phyloP scores from a whole-genome alignment of 2,113 vertebrate species.

The Epinephelus lanceolatus region DNA sequence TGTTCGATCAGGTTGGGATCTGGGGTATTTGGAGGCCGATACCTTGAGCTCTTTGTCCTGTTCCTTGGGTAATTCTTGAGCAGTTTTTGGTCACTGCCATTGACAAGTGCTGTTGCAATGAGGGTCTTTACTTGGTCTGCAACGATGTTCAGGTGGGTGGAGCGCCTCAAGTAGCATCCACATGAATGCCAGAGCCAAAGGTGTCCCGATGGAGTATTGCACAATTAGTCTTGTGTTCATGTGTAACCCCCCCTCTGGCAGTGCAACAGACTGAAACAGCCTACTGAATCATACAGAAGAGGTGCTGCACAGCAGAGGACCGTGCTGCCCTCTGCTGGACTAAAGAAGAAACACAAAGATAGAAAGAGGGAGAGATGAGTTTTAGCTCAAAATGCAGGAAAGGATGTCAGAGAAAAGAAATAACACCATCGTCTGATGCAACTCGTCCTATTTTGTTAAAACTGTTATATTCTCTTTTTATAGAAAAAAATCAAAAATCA shows the following conservation, averaged over 20 bases:
- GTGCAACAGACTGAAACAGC: not conserved
- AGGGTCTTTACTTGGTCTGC: no score
- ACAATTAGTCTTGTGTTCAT: not conserved
- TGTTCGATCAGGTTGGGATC: no score
- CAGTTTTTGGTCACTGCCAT: no score
- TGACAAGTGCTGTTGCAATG: no score
- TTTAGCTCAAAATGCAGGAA: not conserved
- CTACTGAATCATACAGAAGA: not conserved
- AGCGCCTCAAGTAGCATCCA: no score
- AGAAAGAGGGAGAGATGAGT: not conserved
- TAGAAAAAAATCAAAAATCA: not conserved
- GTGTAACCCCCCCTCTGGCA: not conserved
- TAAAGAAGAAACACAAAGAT: not conserved
- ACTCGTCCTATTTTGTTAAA: not conserved
- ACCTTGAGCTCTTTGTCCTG: no score
- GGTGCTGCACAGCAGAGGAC: constrained; percentile 14
- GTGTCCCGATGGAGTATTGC: not conserved
- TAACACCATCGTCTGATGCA: not conserved
- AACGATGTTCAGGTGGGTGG: no score
- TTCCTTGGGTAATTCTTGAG: no score
- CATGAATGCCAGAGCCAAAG: no score
- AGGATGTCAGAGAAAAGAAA: not conserved
- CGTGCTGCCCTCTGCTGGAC: constrained; percentile 73
- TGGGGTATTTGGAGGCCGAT: no score
- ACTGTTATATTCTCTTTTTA: not conserved